phyloP scores from a whole-genome alignment of 2,888 invertebrate genomes.

The Meteorus colon region DNA sequence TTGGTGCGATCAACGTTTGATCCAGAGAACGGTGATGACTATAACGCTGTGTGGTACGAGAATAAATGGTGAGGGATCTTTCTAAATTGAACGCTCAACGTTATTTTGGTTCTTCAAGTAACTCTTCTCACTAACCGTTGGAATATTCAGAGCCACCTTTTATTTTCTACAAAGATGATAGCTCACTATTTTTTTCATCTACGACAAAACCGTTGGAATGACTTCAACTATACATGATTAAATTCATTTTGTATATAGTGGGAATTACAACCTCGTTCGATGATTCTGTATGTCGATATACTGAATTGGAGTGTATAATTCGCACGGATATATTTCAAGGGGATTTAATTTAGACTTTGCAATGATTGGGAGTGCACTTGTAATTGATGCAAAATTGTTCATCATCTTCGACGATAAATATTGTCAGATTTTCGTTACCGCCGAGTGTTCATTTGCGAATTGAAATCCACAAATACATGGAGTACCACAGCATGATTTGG shows the following conservation, averaged over 20 bases:
- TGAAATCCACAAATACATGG: not conserved
- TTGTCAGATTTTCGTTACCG: too few species aligned
- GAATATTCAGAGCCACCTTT: constrained; percentile 30
- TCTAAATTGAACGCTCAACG: constrained; percentile 9
- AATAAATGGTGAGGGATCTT: constrained; percentile 3
- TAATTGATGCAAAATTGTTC: not conserved
- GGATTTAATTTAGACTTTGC: not conserved
- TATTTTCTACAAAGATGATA: not conserved
- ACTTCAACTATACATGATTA: not conserved
- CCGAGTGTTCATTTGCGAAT: not conserved
- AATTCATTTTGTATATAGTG: not conserved
- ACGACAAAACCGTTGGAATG: not conserved
- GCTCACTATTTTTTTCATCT: not conserved
- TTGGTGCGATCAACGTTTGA: constrained; percentile 16
- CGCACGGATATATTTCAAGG: not conserved
- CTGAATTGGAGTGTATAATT: not conserved
- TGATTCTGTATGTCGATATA: not conserved
- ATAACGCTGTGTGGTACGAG: constrained; percentile 15
- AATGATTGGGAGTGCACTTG: constrained; percentile 3
- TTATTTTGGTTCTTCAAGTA: constrained; percentile 20
- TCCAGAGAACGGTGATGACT: not conserved
- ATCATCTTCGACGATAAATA: not conserved
- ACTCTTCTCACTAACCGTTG: constrained; percentile 14
- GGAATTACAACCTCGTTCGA: not conserved
- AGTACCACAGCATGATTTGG: too few species aligned